Evolutionary conservation across 1,140 invertebrate species (phyloP), one percentile per base, ranked within the genome.

Genomic region (Battus philenor): DNA sequence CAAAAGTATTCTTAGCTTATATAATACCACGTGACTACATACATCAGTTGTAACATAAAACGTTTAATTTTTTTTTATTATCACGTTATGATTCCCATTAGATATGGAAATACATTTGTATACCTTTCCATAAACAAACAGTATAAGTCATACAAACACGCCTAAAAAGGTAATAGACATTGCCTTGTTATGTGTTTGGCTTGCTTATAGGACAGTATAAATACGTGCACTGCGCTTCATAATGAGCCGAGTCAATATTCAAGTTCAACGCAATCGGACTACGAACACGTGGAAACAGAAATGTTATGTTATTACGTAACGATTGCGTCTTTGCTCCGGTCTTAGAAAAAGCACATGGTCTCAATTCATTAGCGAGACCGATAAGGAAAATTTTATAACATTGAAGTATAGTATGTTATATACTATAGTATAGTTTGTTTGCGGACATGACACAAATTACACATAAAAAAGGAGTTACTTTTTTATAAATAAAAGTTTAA

Each of bases 181-280:
- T 26, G 22, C 46, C 2, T 6, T 6, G 2, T 20, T 6, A 6
- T 6, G 18, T 20, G 18, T 20, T 20, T n/a, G 6, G 2, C 6
- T 20, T 6, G 6, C 2, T 6, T 20, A 20, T 20, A 20, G 18
- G 6, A 38, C 39, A 45, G 30, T 58, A 56, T 51, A 61, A 59
- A 62, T 59, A 67, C 36, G 56, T 59, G 56, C 52, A 44, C 48
- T 50, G 49, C 36, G 45, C 54, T 50, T 50, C 46, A 52, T 67
- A 67, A 67, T 56, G 39, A 33, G 17, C 34, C 33, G 33, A 36
- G 33, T 36, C 33, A 36, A 36, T 47, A 48, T 30, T 44, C 48
- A 58, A 55, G 63, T 51, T 50, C 33, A 24, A 44, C 29, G n/a
- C 33, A 17, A 22, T 36, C 20, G 15, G 33, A n/a, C 8, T 4